phyloP scores from a whole-genome alignment of 2,888 invertebrate species.

The Marasmarcha lunaedactyla region DNA sequence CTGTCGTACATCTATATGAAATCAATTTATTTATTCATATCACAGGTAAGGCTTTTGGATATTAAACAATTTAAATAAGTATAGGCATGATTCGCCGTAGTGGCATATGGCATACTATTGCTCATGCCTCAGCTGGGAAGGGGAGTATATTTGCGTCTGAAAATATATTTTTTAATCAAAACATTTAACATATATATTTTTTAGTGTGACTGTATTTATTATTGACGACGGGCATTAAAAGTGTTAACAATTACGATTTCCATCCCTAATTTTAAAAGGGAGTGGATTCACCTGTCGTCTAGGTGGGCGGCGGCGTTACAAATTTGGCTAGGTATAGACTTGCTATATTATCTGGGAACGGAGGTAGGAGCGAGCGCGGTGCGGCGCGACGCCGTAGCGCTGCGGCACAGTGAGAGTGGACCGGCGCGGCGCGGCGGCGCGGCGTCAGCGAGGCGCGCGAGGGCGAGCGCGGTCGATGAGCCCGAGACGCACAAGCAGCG shows the following conservation, averaged over 20 bases:
- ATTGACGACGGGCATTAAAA: too few relatives aligned
- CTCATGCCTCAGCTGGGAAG: too few relatives aligned
- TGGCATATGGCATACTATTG: too few relatives aligned
- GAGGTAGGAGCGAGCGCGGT: conserved; percentile 1
- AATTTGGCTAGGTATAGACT: not conserved
- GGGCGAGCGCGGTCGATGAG: conserved; percentile 67
- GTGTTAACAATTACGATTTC: too few relatives aligned
- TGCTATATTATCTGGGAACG: not conserved
- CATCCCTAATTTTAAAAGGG: not conserved
- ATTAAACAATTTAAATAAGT: too few relatives aligned
- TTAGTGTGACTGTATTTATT: too few relatives aligned
- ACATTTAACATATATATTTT: too few relatives aligned
- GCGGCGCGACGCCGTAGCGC: conserved; percentile 27
- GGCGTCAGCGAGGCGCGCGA: conserved; percentile 33
- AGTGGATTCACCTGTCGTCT: not conserved
- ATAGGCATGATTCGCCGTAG: too few relatives aligned
- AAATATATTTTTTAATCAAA: too few relatives aligned
- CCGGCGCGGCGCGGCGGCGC: conserved; percentile 18
- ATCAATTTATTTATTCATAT: not conserved
- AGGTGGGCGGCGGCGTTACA: conserved; percentile 1
- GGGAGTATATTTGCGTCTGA: too few relatives aligned
- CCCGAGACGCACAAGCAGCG: conserved; percentile 63
- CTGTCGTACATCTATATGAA: too few relatives aligned
- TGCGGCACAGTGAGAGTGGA: conserved; percentile 49
- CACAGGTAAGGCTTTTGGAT: too few relatives aligned